phyloP scores from a whole-genome alignment of 2,113 vertebrate genomes.

The Ranitomeya variabilis region DNA sequence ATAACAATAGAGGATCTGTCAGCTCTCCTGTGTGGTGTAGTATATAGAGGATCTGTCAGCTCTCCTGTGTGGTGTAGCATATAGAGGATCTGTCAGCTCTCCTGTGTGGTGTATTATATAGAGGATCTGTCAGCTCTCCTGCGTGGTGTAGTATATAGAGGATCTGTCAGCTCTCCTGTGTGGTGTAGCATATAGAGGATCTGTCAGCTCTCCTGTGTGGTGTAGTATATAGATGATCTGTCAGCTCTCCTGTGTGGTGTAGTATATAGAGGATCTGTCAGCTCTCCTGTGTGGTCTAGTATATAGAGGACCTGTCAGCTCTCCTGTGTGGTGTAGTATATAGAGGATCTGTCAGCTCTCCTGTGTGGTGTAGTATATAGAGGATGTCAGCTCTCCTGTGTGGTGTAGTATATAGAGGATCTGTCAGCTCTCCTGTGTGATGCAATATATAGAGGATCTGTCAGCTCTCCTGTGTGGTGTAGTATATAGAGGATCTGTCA shows the following conservation, averaged over 20 bases:
- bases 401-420: neutral
- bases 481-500: neutral
- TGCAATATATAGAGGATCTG: too few species aligned
- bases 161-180: too few species aligned
- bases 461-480: too few species aligned
- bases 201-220: neutral
- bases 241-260: too few species aligned
- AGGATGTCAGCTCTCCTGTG: too few species aligned
- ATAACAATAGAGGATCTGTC: too few species aligned
- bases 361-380: too few species aligned
- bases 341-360: neutral
- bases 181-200: neutral
- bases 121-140: neutral
- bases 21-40: too few species aligned
- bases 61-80: neutral
- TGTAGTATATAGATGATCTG: too few species aligned
- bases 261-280: neutral
- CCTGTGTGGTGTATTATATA: neutral
- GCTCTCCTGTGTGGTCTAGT: neutral
- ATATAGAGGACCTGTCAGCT: too few species aligned
- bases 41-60: neutral
- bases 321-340: neutral
- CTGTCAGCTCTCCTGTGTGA: neutral
- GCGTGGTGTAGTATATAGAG: too few species aligned
- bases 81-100: too few species aligned